Evolutionary conservation across 23 tunicate genomes (phyloP).

Genomic region (Trididemnum nubilum): DNA sequence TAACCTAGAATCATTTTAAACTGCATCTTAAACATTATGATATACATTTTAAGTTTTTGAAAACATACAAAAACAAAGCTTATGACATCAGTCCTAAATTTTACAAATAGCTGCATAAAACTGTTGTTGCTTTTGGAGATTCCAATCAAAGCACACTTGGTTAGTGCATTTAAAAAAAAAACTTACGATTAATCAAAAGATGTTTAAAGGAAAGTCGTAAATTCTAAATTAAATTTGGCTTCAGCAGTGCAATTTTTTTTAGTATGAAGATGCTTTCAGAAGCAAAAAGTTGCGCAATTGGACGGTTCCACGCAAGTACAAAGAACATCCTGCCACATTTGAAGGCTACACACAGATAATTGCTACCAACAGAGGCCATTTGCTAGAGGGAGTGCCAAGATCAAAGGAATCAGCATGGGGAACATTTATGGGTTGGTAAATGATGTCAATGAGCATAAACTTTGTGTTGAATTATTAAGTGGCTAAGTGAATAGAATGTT

Average conservation of each 20-base stretch:
- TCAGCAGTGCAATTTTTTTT: not conserved
- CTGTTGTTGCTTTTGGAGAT: too few species aligned
- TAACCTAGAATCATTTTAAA: too few species aligned
- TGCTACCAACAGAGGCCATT: constrained; percentile 84
- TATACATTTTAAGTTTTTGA: too few species aligned
- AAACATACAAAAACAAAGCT: too few species aligned
- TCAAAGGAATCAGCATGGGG: constrained; percentile 94
- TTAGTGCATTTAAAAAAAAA: too few species aligned
- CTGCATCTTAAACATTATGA: too few species aligned
- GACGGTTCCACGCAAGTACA: constrained; percentile 79
- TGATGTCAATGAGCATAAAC: not conserved
- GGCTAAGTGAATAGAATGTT: too few species aligned
- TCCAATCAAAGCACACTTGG: too few species aligned
- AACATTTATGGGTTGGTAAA: constrained; percentile 78
- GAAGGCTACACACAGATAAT: constrained; percentile 87
- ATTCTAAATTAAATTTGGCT: not conserved
- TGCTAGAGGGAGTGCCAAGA: constrained; percentile 52
- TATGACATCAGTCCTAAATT: too few species aligned
- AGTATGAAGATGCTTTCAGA: constrained; percentile 93
- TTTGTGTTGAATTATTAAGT: not conserved
- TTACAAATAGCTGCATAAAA: too few species aligned
- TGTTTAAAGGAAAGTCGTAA: too few species aligned
- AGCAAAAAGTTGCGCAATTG: constrained; percentile 66
- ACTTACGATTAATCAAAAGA: too few species aligned
- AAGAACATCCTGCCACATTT: constrained; percentile 65